Evolutionary conservation across 2,888 invertebrate species (phyloP).

Genomic region (Disparrhopalites patrizii): DNA sequence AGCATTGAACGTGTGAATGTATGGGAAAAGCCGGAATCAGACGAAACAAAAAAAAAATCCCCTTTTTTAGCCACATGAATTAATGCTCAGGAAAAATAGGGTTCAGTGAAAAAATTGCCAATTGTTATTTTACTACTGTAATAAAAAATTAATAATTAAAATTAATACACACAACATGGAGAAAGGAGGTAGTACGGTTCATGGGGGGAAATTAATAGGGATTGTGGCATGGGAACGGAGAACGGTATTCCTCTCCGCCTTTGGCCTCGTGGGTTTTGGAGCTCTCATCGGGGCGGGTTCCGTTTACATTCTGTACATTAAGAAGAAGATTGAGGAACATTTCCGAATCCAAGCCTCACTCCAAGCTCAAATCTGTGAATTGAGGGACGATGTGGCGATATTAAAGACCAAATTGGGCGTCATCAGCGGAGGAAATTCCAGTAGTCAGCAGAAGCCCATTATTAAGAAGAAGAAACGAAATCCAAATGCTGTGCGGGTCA

Average conservation of each 20-base stretch:
- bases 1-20: too few relatives aligned
- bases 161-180: not conserved
- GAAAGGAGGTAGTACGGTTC: too few relatives aligned
- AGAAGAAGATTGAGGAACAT: slow-evolving; percentile 34
- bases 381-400: slow-evolving; percentile 37
- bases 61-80: not conserved
- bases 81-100: not conserved
- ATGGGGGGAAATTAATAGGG: slow-evolving; percentile 15
- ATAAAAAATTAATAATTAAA: too few relatives aligned
- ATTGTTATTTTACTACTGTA: not conserved
- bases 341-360: slow-evolving; percentile 37
- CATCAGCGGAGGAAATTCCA: too few relatives aligned
- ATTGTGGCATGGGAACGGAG: slow-evolving; percentile 28
- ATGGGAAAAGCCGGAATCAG: too few relatives aligned
- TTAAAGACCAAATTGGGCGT: slow-evolving; percentile 19
- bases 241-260: slow-evolving; percentile 31
- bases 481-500: slow-evolving; percentile 47
- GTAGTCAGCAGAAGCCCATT: not conserved
- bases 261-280: slow-evolving; percentile 44
- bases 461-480: slow-evolving; percentile 7
- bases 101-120: not conserved
- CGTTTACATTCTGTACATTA: slow-evolving; percentile 37
- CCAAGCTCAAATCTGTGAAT: slow-evolving; percentile 30
- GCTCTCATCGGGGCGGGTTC: slow-evolving; percentile 41
- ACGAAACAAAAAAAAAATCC: too few relatives aligned